phyloP scores from a whole-genome alignment of 2,113 vertebrate species.

The Prionailurus viverrinus region DNA sequence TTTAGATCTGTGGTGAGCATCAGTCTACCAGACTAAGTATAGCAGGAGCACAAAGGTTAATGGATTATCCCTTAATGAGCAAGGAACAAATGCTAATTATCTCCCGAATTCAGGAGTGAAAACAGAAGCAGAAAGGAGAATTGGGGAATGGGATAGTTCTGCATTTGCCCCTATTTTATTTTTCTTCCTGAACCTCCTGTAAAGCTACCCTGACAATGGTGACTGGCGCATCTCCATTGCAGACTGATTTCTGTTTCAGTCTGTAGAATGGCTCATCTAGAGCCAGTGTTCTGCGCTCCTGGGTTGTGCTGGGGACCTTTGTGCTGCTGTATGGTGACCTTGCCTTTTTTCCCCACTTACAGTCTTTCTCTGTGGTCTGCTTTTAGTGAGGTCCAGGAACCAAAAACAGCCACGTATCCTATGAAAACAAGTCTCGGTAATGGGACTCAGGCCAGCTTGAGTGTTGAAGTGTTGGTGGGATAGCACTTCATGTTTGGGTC shows the following conservation, averaged over 20 bases:
- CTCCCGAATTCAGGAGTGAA: background rate
- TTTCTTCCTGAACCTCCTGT: background rate
- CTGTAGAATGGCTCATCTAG: background rate
- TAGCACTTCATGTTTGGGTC: background rate
- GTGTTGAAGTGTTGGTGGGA: background rate
- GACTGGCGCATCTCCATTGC: background rate
- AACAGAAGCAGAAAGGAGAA: background rate
- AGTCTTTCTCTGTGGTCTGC: background rate
- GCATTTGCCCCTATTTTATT: background rate
- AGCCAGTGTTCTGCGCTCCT: background rate
- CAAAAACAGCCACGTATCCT: background rate
- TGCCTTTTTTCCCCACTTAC: background rate
- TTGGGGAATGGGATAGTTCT: background rate
- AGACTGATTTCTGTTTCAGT: background rate
- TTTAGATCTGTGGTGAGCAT: background rate
- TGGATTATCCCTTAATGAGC: background rate
- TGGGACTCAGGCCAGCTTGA: background rate
- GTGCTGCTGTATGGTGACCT: background rate
- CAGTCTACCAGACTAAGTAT: background rate
- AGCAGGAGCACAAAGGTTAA: background rate
- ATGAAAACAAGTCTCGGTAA: background rate
- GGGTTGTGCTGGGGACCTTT: background rate
- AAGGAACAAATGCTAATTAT: background rate
- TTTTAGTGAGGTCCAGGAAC: background rate
- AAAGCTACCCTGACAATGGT: background rate